phyloP scores from a whole-genome alignment of 2,888 invertebrate genomes.

The Drosophila affinis region DNA sequence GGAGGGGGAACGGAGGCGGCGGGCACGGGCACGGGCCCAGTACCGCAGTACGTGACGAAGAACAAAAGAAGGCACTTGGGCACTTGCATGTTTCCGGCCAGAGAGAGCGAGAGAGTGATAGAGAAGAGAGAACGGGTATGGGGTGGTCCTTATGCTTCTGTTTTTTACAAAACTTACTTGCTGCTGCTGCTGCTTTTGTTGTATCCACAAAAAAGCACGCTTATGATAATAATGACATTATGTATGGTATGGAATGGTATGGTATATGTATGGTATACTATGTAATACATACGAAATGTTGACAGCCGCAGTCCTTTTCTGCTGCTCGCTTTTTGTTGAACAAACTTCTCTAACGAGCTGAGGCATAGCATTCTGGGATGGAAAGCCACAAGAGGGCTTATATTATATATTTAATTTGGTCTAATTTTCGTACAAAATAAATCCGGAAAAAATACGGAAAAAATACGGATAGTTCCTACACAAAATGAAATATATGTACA shows the following conservation, averaged over 20 bases:
- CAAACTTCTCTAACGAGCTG: constrained; percentile 73
- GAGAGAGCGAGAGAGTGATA: neutral
- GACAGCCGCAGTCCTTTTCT: constrained; percentile 52
- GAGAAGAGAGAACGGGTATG: neutral
- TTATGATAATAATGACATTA: constrained; percentile 76
- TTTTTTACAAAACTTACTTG: constrained; percentile 30
- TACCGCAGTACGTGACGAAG: constrained; percentile 82
- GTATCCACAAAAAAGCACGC: constrained; percentile 79
- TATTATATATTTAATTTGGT: neutral
- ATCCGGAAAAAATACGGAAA: too few species aligned
- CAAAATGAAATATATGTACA: neutral
- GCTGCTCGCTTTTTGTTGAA: constrained; percentile 45
- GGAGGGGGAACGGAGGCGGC: neutral
- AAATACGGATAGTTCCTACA: neutral
- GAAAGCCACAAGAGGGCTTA: constrained; percentile 1
- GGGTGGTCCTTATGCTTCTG: constrained; percentile 18
- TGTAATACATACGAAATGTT: constrained; percentile 29
- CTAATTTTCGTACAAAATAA: neutral
- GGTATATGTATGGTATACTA: constrained; percentile 5
- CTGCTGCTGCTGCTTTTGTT: constrained; percentile 56
- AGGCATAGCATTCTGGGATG: constrained; percentile 2
- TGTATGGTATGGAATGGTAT: constrained; percentile 28
- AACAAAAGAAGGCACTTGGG: constrained; percentile 83
- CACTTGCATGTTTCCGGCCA: constrained; percentile 76
- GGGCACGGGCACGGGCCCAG: constrained; percentile 56